Base-by-base conservation (phyloP, 2,888 invertebrate genomes). In the Drosophila emarginata region DNA sequence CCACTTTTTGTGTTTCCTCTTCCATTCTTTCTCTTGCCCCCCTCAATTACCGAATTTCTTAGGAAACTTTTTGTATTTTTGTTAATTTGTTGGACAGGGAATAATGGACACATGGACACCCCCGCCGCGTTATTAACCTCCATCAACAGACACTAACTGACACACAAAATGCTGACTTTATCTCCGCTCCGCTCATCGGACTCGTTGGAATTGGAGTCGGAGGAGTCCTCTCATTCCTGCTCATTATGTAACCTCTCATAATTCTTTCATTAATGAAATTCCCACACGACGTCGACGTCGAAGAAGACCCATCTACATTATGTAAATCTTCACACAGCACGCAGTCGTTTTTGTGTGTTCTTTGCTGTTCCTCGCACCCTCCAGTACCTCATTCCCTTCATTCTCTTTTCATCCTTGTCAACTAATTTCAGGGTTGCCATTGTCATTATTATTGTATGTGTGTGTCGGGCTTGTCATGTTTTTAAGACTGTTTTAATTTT, bases 191-290 rank as follows among this genome's bases (percentile, higher is more conserved):
- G 45, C 36, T 36, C 70, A 86, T 83, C 78, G 54, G 62, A 60
- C 61, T 14, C 53, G 61, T 40, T 32, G 26, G 36, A 23, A 4
- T 40, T 39, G 53, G 53, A 67, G 4, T 51, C 36, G 18, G 11
- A 21, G 21, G 18, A 18, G 18, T 54, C n/a, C 36, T 39, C 37
- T 23, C 18, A 12, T 23, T 28, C 32, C 50, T 36, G 53, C 26
- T 83, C 87, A 83, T 83, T 83, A 83, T 87, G 85, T 84, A 87
- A 84, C 82, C 87, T 83, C 85, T 83, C 82, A 83, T 83, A 83
- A 83, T 83, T 83, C 82, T 83, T 83, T 83, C 87, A 83, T 83
- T 83, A 83, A 83, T 83, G 87, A 83, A 83, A 83, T 83, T 83
- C 82, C 87, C 87, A 87, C 82, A 83, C 79, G 80, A 72, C 77